Percentiles rank a stretch among this genome's conserved stretches.
Conservation (phyloP, 2,888 invertebrate genomes). For the Cryptosula pallasiana region DNA sequence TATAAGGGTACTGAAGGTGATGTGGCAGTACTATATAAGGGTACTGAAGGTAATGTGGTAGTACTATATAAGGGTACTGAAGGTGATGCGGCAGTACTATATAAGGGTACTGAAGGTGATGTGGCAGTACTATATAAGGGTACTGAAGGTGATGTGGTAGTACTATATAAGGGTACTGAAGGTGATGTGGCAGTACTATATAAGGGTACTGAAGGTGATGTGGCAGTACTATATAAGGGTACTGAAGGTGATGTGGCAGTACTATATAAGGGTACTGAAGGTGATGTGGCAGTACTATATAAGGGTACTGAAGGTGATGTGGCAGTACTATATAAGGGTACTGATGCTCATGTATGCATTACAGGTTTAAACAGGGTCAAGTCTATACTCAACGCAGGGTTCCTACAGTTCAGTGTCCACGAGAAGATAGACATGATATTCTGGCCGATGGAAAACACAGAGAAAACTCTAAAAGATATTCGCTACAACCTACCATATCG, state of each 20-base stretch:
- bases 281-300: constrained; percentile 9
- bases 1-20: constrained; percentile 20
- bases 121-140: constrained; percentile 15
- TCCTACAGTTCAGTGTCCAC: background rate
- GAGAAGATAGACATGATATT: background rate
- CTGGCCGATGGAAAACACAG: background rate
- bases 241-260: constrained; percentile 4
- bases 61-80: constrained; percentile 11
- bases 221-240: constrained; percentile 16
- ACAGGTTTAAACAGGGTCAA: background rate
- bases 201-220: constrained; percentile 10
- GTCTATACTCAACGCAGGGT: constrained; percentile 8
- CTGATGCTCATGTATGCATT: too few relatives aligned
- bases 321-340: constrained; percentile 11
- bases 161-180: constrained; percentile 14
- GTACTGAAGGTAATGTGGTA: constrained; percentile 6
- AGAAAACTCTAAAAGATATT: constrained; percentile 20
- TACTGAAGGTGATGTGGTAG: constrained; percentile 2
- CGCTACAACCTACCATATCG: background rate
- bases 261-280: constrained; percentile 14
- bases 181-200: constrained; percentile 15
- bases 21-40: constrained; percentile 8
- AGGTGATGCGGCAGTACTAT: constrained; percentile 11
- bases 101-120: constrained; percentile 16
- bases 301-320: constrained; percentile 15